Evolutionary conservation across 2,888 invertebrate species (phyloP), one percentile per base, ranked within the genome.

Genomic region (Autographa pulchrina): DNA sequence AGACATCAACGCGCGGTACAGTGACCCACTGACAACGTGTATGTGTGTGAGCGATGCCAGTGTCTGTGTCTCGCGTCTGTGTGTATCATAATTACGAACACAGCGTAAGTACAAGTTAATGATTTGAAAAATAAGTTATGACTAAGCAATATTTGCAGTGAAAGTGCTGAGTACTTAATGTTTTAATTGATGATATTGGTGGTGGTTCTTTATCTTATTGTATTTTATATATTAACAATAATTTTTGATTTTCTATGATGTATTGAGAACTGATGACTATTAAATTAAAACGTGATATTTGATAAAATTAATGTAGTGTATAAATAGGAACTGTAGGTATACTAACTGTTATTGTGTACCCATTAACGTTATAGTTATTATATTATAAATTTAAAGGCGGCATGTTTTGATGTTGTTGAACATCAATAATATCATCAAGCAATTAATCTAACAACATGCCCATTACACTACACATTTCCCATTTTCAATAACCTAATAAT

Each of bases 1-100:
- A 91, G 89, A 91, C 89, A 89, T 91, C 86, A 88, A 90, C 91
- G 90, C 86, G 88, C 85, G 88, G 82, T 84, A 85, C 84, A 88
- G 80, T 90, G 87, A 90, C 89, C 90, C 82, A 90, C 85, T 89
- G 82, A 70, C 63, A 41, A 69, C 56, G 64, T 25, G 65, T 68
- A 20, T 70, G 74, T 82, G 81, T 82, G 80, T 68, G 84, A 69
- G 78, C 61, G 16, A 66, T 35, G 67, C 38, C 54, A 68, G 66
- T 48, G 48, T 25, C 25, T 48, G 61, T 38, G n/a, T 59, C 16
- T 18, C 14, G 31, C 14, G 62, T 72, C 20, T 64, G 65, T 32
- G 60, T 56, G 65, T 70, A 62, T 62, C 71, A 54, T 81, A 81
- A 82, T 81, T 70, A 77, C 74, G 70, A 80, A 74, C 79, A 84